These are phyloP conservation scores for Paratrypauchen microcephalus DNA, from an alignment of 2,797 vertebrate genomes.

Conservation along the genomic window DNA sequence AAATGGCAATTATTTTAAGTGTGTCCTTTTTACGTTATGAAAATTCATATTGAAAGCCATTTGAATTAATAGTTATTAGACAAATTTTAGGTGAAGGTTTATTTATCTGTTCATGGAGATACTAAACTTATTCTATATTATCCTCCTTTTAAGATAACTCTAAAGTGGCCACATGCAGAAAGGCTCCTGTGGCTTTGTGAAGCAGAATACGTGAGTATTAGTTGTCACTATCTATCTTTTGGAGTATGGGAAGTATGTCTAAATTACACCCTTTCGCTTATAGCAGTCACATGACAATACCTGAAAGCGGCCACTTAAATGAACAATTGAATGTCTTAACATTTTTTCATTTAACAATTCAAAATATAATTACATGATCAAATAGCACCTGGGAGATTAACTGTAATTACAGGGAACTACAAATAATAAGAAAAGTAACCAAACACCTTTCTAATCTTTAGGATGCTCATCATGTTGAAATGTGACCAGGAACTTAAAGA, in stretches of 20 bases:
- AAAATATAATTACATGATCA: no score
- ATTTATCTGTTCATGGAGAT: no score
- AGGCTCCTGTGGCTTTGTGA: background rate
- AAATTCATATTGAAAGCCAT: no score
- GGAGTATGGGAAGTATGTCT: background rate
- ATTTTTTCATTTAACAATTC: no score
- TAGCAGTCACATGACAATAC: background rate
- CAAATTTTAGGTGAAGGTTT: no score
- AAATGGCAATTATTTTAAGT: no score
- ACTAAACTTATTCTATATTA: no score
- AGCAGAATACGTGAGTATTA: background rate
- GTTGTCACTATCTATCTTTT: background rate
- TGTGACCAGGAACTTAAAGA: constrained; percentile 7
- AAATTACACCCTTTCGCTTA: background rate
- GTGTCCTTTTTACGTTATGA: no score
- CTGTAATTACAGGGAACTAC: background rate
- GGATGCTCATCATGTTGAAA: constrained; percentile 17
- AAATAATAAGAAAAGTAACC: background rate
- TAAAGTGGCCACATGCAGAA: background rate
- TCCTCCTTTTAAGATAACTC: no score
- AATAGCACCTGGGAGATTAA: no score
- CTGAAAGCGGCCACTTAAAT: background rate
- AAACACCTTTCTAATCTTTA: background rate
- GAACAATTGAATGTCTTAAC: no score
- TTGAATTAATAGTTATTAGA: no score